phyloP scores from a whole-genome alignment of 2,113 vertebrate species.

The Ranitomeya variabilis region DNA sequence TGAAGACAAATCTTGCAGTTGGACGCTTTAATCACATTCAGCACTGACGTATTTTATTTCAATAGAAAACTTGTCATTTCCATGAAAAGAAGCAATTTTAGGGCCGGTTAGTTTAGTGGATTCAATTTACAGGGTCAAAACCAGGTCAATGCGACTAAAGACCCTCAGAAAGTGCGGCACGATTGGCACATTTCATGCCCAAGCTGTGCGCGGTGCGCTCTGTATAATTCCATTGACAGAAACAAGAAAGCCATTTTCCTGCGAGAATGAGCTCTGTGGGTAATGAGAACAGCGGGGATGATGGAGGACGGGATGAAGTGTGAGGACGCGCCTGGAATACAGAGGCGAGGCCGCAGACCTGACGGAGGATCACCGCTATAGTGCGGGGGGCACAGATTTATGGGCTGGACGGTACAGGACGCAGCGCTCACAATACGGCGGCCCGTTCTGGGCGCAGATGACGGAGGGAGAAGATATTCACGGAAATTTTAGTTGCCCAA shows the following conservation, averaged over 20 bases:
- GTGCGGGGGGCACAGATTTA: not conserved
- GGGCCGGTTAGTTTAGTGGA: conserved; percentile 65
- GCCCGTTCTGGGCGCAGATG: no score
- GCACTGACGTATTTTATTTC: conserved; percentile 30
- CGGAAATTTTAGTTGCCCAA: no score
- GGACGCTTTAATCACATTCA: not conserved
- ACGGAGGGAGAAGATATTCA: no score
- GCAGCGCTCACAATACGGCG: no score
- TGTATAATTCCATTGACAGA: conserved; percentile 12
- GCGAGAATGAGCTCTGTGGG: not conserved
- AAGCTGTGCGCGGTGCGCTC: not conserved
- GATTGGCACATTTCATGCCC: conserved; percentile 53
- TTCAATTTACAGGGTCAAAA: conserved; percentile 66
- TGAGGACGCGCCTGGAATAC: not conserved
- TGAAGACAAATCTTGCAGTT: not conserved
- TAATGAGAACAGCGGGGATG: conserved; percentile 49
- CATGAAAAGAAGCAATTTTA: conserved; percentile 19
- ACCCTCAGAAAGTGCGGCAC: conserved; percentile 55
- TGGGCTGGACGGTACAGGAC: not conserved
- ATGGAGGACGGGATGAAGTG: conserved; percentile 13
- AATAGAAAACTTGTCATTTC: not conserved
- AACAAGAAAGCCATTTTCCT: conserved; percentile 14
- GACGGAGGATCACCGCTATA: not conserved
- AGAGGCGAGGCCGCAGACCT: not conserved
- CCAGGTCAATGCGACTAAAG: conserved; percentile 62